Percentiles rank a stretch among this genome's conserved stretches.
Evolutionary conservation across 2,797 vertebrate genomes (phyloP).

Genomic region (Bufotes viridis): DNA sequence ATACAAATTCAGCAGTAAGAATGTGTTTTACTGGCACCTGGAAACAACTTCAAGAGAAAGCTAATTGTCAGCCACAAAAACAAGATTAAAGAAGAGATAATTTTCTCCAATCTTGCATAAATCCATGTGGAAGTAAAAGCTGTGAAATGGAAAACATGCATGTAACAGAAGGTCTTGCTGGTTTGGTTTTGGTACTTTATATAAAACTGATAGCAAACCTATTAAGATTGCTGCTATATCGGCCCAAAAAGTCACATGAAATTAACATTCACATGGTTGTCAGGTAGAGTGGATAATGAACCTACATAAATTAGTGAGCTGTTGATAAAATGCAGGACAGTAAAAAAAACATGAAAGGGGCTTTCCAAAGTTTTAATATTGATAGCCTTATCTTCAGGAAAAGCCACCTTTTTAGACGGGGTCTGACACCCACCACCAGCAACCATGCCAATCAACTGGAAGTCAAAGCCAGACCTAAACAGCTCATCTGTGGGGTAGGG

Average conservation of each 20-base stretch:
- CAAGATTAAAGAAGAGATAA: slow-evolving; percentile 35
- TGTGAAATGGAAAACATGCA: slow-evolving; percentile 3
- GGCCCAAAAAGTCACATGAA: not conserved
- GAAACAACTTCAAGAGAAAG: slow-evolving; percentile 52
- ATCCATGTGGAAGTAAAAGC: not conserved
- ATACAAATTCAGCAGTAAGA: slow-evolving; percentile 36
- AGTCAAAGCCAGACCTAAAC: too few relatives aligned
- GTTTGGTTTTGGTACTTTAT: not conserved
- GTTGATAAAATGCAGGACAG: not conserved
- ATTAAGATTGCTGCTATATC: not conserved
- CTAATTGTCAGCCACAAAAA: slow-evolving; percentile 32
- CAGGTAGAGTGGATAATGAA: not conserved
- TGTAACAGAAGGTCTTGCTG: not conserved
- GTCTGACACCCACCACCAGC: too few relatives aligned
- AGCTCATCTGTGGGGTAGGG: too few relatives aligned
- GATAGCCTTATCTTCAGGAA: too few relatives aligned
- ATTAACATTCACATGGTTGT: not conserved
- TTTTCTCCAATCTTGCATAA: not conserved
- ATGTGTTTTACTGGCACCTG: slow-evolving; percentile 56
- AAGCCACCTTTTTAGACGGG: too few relatives aligned
- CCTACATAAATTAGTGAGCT: not conserved
- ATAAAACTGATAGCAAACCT: not conserved
- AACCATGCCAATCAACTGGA: too few relatives aligned
- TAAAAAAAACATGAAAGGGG: too few relatives aligned
- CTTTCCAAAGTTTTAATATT: too few relatives aligned